Evolutionary conservation across 1,140 invertebrate genomes (phyloP), one percentile per base, ranked within the genome.

Genomic region (Steinernema feltiae): DNA sequence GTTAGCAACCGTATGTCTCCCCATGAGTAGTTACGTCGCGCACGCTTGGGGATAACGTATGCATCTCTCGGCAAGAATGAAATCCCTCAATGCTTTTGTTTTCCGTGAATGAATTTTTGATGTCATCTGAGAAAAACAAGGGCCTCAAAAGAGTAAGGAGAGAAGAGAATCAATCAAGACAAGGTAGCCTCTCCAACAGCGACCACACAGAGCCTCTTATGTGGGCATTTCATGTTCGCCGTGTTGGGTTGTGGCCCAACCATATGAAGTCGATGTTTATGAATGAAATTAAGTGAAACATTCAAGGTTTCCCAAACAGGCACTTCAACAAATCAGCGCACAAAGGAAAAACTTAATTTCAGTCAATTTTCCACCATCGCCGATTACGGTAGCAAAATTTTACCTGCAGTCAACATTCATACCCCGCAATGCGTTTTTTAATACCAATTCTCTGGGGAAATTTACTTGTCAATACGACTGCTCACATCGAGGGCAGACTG

Each of bases 41-140:
- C n/a, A n/a, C n/a, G n/a, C n/a, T n/a, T n/a, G n/a, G n/a, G n/a
- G n/a, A n/a, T n/a, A n/a, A n/a, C n/a, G n/a, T n/a, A n/a, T n/a
- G n/a, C n/a, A n/a, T n/a, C n/a, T n/a, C n/a, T n/a, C n/a, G 53
- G 7, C 2, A 27, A 21, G 24, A 63, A 63, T 63, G 7, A 63
- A 63, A 63, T 63, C 15, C 24, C 24, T 63, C 53, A 63, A 63
- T n/a, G 15, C 53, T 3, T n/a, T 63, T 63, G 53, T 63, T 63
- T 63, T 63, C 53, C 53, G 24, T 63, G 53, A 63, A 63, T 63
- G 53, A 63, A 63, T 63, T 63, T 63, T 63, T 63, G 3, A 63
- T 63, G 53, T 63, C 53, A 63, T 63, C 24, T 63, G 53, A 63
- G 53, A 63, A 63, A 63, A 63, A 63, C 53, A 63, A 63, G 7